A percentile compares a stretch with the other conserved stretches of the same genome.
Evolutionary conservation across 2,797 vertebrate species (phyloP).

Genomic region (Thripadectes ignobilis): DNA sequence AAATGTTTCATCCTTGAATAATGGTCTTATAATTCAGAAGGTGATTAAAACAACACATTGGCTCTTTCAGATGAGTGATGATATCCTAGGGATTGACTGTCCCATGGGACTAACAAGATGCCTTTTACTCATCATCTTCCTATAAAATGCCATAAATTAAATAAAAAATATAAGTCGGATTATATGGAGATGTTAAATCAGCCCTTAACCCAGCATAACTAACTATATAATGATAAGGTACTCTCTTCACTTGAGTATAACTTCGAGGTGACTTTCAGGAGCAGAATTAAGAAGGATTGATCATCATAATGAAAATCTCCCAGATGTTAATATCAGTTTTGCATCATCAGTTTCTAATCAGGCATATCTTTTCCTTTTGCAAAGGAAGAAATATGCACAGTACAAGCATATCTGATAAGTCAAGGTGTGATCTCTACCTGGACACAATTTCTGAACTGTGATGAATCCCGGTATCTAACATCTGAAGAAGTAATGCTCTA

Average conservation of each 20-base stretch:
- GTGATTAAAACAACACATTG: not conserved
- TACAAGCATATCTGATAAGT: not conserved
- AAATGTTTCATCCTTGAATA: not conserved
- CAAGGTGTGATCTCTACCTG: not conserved
- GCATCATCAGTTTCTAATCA: not conserved
- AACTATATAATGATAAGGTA: constrained; percentile 54
- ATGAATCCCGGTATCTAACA: not conserved
- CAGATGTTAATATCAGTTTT: not conserved
- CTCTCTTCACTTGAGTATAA: constrained; percentile 38
- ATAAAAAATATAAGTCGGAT: constrained; percentile 41
- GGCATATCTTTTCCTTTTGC: not conserved
- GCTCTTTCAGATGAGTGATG: not conserved
- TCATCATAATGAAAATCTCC: not conserved
- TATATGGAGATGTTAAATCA: constrained; percentile 63
- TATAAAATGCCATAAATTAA: constrained; percentile 25
- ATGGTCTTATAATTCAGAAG: not conserved
- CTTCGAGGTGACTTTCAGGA: not conserved
- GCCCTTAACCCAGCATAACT: not conserved
- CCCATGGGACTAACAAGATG: not conserved
- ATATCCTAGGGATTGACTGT: not conserved
- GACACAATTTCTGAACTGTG: not conserved
- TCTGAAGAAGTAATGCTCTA: not conserved
- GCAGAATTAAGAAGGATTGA: not conserved
- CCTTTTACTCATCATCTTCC: not conserved
- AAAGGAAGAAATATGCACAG: not conserved